Base-by-base conservation (phyloP, 2,888 invertebrate genomes). In the Idaea aversata region DNA sequence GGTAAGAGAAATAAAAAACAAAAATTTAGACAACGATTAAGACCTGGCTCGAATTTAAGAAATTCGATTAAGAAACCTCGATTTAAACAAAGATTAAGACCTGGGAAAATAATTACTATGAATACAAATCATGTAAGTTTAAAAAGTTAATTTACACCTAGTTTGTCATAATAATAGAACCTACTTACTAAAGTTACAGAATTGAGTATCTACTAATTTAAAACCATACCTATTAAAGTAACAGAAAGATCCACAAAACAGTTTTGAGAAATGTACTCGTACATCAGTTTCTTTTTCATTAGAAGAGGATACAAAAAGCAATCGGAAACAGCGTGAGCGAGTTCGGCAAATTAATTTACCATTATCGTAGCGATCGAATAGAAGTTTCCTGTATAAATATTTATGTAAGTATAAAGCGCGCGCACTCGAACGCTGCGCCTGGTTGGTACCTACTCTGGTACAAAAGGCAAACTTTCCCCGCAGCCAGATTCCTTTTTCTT, bases 401-500 rank as follows among this genome's bases (percentile, higher is more conserved):
- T 78, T 72, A 77, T 75, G 65, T n/a, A n/a, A n/a, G n/a, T 81
- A 78, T 78, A 77, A 77, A 77, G 79, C 71, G 78, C 71, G 78
- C 70, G 70, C 70, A 71, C 72, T 74, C 72, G 47, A 47, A 47
- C 69, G 69, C 72, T 69, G 72, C 66, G 38, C 63, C n/a, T n/a
- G n/a, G n/a, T n/a, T 66, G 67, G 25, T 25, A 25, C 25, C 61
- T 61, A 62, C 62, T 61, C 38, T 47, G 81, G 86, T 77, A 90
- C 90, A 90, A 90, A 85, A 89, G 90, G 84, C 86, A 84, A 92
- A 93, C 84, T 91, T 93, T 88, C 85, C 84, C 91, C 91, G 85
- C 91, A 91, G 85, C 87, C 86, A 88, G 90, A 91, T 91, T 91
- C 90, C 88, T 90, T 91, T 91, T 91, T 90, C 91, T 91, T 92